phyloP scores from a whole-genome alignment of 2,888 invertebrate species.

The Hypomecis atomaria region DNA sequence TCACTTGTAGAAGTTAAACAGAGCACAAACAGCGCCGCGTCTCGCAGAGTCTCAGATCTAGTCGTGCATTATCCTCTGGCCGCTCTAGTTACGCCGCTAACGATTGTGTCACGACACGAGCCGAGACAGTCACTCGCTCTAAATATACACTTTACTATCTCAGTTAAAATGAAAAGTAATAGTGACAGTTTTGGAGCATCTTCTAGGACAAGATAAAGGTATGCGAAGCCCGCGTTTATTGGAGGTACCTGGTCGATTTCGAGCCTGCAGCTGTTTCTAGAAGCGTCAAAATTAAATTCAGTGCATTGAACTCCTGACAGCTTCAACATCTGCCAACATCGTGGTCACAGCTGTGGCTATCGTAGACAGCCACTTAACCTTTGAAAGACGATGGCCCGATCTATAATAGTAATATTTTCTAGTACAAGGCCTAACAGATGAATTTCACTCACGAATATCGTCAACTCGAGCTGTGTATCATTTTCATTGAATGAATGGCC shows the following conservation, averaged over 20 bases:
- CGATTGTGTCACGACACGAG: constrained; percentile 52
- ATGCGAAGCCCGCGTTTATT: not conserved
- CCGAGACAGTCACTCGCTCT: constrained; percentile 31
- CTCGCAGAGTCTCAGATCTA: constrained; percentile 48
- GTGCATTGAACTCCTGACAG: constrained; percentile 26
- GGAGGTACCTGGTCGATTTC: not conserved
- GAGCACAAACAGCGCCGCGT: constrained; percentile 67
- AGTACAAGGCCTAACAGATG: constrained; percentile 22
- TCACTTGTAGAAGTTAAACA: constrained; percentile 68
- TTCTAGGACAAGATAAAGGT: constrained; percentile 12
- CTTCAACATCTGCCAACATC: constrained; percentile 24
- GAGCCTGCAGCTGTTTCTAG: constrained; percentile 1
- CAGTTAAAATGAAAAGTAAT: constrained; percentile 27
- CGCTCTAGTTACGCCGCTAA: constrained; percentile 67
- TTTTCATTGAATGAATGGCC: constrained; percentile 37
- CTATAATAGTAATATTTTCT: constrained; percentile 25
- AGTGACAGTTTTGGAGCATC: constrained; percentile 24
- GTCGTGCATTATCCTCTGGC: constrained; percentile 62
- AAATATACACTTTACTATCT: constrained; percentile 31
- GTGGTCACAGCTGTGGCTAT: constrained; percentile 22
- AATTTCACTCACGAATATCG: constrained; percentile 20
- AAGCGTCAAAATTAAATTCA: constrained; percentile 3
- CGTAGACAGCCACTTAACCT: constrained; percentile 5
- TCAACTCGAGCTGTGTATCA: constrained; percentile 21
- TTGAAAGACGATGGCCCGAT: constrained; percentile 5